Evolutionary conservation across 2,888 invertebrate genomes (phyloP), one percentile per base, ranked within the genome.

Genomic region (Melanostoma scalare): DNA sequence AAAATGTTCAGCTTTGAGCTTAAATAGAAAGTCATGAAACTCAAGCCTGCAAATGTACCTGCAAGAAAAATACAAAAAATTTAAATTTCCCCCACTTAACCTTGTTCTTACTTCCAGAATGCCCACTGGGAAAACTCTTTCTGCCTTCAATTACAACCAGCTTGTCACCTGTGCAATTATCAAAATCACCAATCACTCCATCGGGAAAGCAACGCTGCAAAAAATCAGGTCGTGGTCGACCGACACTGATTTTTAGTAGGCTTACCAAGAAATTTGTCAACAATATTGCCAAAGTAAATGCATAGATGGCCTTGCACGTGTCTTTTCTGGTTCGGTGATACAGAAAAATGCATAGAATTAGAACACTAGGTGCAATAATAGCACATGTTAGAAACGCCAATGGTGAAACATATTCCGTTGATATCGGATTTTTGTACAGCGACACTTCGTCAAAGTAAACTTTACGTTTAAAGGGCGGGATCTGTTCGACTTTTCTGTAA

Each of bases 81-180:
- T 48, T 31, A 20, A 31, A n/a, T 36, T 36, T 9, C n/a, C 2
- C 20, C 2, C 3, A n/a, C 55, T 0, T 20, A 20, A 20, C 20
- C 10, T 30, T 6, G 36, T 53, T 92, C 94, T 93, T 89, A 96
- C 96, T 93, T 20, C 96, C 95, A 56, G 97, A 94, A 90, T 97
- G 97, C 2, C 97, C 97, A 88, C 97, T 97, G 0, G 97, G 97
- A 89, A 98, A 97, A 80, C 97, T 97, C 90, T 97, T 97, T 78
- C 95, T 92, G 0, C 97, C 97, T 78, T 97, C 96, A 89, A 93
- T 93, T 3, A 96, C 92, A 0, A 92, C 92, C 4, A 90, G 88
- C 0, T 92, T 90, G 81, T 94, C 93, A 0, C 97, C 97, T 0
- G 94, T 96, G 86, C 97, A 97, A 33, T 88, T 90, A 42, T 90